A percentile compares a stretch with the other conserved stretches of the same genome.
Conservation (phyloP, 2,113 vertebrate species). For the Oxygymnocypris stewartii region DNA sequence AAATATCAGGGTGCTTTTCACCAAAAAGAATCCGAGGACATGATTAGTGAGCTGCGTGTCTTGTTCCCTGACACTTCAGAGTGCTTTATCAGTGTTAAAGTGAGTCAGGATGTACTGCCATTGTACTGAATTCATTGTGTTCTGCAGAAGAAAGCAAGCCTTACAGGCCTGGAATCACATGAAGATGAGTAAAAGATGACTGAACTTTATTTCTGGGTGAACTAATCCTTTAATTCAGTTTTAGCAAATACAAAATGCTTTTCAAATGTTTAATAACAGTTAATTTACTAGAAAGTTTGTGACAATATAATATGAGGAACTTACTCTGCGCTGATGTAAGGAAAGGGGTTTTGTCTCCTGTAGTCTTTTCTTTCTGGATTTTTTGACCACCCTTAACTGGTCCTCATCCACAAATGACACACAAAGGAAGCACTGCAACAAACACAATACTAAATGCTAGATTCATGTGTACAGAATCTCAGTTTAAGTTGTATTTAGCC, state of each 20-base stretch:
- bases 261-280: not conserved
- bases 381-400: conserved; percentile 73
- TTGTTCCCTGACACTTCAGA: not conserved
- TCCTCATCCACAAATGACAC: conserved; percentile 82
- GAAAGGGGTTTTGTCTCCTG: conserved; percentile 69
- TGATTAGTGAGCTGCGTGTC: not conserved
- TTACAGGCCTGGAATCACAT: not conserved
- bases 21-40: not conserved
- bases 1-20: not conserved
- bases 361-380: conserved; percentile 70
- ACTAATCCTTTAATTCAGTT: not conserved
- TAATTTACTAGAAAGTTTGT: not conserved
- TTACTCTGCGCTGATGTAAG: conserved; percentile 67
- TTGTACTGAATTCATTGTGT: not conserved
- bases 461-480: not conserved
- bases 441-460: not conserved
- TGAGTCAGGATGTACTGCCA: not conserved
- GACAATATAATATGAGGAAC: not conserved
- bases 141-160: not conserved
- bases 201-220: not conserved
- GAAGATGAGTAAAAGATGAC: not conserved
- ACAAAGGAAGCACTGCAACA: conserved; percentile 69
- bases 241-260: not conserved
- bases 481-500: not conserved
- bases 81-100: not conserved